Conservation (phyloP, 2,888 invertebrate genomes). For the Pharmacophagus antenor region DNA sequence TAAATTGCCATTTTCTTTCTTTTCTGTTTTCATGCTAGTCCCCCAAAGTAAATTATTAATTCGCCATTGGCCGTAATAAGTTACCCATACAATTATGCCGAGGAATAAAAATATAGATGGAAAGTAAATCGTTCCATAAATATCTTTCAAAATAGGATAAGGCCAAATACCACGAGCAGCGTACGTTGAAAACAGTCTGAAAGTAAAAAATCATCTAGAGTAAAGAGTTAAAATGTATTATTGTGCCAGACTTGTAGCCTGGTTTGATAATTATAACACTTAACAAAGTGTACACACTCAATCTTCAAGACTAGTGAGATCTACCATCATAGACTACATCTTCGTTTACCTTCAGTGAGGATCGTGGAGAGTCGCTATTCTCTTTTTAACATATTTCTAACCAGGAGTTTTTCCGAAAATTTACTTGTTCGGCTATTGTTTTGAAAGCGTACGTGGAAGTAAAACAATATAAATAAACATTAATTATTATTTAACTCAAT, state of each 20-base stretch:
- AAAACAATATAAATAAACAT: no score
- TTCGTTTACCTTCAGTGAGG: no score
- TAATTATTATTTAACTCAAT: no score
- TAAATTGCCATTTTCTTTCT: constrained; percentile 17
- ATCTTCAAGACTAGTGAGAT: no score
- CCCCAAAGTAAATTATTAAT: constrained; percentile 33
- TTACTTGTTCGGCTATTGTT: no score
- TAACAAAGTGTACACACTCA: no score
- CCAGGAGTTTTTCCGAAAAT: no score
- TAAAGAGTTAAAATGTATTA: not conserved
- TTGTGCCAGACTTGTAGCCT: not conserved
- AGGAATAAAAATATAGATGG: constrained; percentile 35
- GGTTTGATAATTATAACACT: no score
- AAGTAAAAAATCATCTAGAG: constrained; percentile 39
- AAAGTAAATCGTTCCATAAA: constrained; percentile 52
- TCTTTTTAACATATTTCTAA: no score
- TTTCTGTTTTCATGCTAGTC: constrained; percentile 2
- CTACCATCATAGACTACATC: no score
- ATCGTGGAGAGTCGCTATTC: no score
- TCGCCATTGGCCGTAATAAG: constrained; percentile 48
- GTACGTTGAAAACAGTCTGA: constrained; percentile 52
- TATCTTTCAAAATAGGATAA: constrained; percentile 48
- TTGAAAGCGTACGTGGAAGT: no score
- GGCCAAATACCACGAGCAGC: constrained; percentile 48
- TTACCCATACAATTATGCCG: constrained; percentile 7